Evolutionary conservation across 2,888 invertebrate species (phyloP), one percentile per base, ranked within the genome.

Genomic region (Heteromurus nitidus): DNA sequence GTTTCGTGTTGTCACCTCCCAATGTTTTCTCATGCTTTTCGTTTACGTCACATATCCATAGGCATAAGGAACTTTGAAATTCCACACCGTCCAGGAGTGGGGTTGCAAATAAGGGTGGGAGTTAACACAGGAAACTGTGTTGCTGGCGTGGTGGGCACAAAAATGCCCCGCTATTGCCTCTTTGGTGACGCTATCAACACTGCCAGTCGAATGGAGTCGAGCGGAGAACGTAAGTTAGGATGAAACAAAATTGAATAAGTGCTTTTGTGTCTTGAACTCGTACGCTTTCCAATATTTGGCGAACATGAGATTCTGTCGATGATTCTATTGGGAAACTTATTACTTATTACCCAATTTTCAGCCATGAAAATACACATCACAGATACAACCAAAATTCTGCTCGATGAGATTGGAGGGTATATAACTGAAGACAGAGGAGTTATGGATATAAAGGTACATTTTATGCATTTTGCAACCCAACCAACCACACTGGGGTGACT

Each of bases 111-210:
- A 73, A 89, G 92, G 1, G 91, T 91, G 1, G 92, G 92, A 0
- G 90, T 93, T 85, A 93, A 93, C 89, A 92, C 92, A 0, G 93
- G 93, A 0, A 91, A 92, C 0, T 92, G 93, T 80, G 93, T 93
- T 11, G 93, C 92, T 0, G 93, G 93, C 0, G 92, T 92, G 0
- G 92, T 92, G 0, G 92, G 93, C 1, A 90, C 91, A 70, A 91
- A 89, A 31, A 93, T 92, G 92, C 92, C 92, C 0, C 89, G 93
- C 60, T 93, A 92, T 88, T 92, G 92, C 85, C 90, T 92, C 44
- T 92, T 92, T 80, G 91, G 85, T 9, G 82, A 84, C 53, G 31
- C 72, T 13, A 92, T 93, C 75, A 93, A 93, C 87, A 92, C 92
- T 0, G 93, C 93, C 0, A 92, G 92, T 64, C 89, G 93, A 64